Conservation (phyloP, 2,888 invertebrate genomes). For the Andricus curvator region DNA sequence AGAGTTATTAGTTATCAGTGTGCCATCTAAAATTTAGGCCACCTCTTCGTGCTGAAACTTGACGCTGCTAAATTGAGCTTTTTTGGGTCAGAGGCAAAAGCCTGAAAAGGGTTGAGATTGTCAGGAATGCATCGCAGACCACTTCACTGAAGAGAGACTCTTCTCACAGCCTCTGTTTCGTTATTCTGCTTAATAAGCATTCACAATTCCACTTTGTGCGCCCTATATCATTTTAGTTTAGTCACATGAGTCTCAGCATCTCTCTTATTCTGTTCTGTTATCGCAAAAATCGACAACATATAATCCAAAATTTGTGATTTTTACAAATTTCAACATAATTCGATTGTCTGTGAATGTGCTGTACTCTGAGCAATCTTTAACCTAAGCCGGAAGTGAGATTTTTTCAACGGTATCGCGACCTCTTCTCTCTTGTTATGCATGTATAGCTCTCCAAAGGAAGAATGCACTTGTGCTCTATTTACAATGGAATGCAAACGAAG, state of each 20-base stretch:
- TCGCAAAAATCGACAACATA: neutral
- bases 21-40: neutral
- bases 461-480: slow-evolving; percentile 39
- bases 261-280: neutral
- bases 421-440: slow-evolving; percentile 33
- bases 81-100: neutral
- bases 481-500: slow-evolving; percentile 49
- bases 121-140: neutral
- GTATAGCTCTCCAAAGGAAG: slow-evolving; percentile 35
- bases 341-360: neutral
- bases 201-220: neutral
- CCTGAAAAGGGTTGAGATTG: neutral
- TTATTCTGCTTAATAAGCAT: slow-evolving; percentile 12
- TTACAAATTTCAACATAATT: neutral
- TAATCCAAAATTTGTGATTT: too few species aligned
- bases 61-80: neutral
- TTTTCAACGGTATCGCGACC: slow-evolving; percentile 36
- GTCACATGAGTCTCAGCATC: neutral
- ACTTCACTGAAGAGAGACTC: neutral
- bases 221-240: neutral
- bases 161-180: slow-evolving; percentile 6
- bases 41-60: neutral
- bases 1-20: neutral
- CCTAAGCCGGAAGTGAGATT: neutral
- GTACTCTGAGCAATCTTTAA: neutral